Base-by-base conservation (phyloP, 2,797 vertebrate species). In the Gastrophryne carolinensis region DNA sequence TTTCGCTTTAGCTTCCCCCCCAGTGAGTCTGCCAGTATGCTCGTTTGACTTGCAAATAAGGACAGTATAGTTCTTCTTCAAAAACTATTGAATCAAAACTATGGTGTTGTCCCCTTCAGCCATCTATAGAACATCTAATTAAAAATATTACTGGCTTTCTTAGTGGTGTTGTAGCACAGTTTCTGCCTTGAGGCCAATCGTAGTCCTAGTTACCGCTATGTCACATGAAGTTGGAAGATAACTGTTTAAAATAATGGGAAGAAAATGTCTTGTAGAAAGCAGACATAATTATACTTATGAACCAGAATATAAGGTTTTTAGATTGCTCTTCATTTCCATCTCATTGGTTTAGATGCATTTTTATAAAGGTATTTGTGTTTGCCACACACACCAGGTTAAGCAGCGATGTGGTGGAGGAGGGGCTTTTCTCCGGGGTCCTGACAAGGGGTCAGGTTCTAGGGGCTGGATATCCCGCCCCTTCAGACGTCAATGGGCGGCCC, bases 11-110 rank as follows among this genome's bases (percentile, higher is more conserved):
- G 52, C 7, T 58, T 61, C 34, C 11, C 50, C 50, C n/a, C n/a
- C n/a, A n/a, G n/a, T n/a, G n/a, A n/a, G n/a, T n/a, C n/a, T n/a
- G n/a, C n/a, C n/a, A n/a, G n/a, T n/a, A n/a, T n/a, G n/a, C n/a
- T n/a, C n/a, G n/a, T n/a, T n/a, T n/a, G n/a, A n/a, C n/a, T n/a
- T 78, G 68, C 61, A 72, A 78, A 78, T 78, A 65, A 52, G 72
- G 49, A 21, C 24, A 50, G 32, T 64, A 8, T 50, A 41, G 35
- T 52, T 21, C 65, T 78, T 72, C 37, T 49, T 39, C 39, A 29
- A 58, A 23, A 72, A 57, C 53, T 8, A 49, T 63, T 49, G 39
- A 77, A 65, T 72, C 50, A 78, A 69, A 73, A 72, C 53, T 41
- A 72, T 72, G 61, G 72, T 29, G 54, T 53, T 78, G 75, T 78